phyloP scores from a whole-genome alignment of 2,888 invertebrate genomes.

The Trissolcus brochymenae region DNA sequence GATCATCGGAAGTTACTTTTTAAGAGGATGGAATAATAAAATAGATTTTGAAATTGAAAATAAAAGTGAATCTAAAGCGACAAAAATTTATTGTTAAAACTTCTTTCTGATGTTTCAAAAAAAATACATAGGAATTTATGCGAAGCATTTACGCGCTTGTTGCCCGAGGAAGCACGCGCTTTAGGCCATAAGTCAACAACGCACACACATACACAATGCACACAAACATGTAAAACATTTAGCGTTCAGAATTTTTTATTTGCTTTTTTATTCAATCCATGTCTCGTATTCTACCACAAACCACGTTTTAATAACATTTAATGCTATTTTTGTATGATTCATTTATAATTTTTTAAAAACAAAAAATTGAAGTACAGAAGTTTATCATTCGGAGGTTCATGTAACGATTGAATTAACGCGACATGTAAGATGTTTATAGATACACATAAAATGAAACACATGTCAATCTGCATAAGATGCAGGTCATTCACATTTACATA shows the following conservation, averaged over 20 bases:
- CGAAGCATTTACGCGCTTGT: conserved; percentile 16
- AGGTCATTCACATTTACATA: conserved; percentile 46
- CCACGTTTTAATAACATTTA: too few species aligned
- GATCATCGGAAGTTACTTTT: too few species aligned
- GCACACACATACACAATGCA: conserved; percentile 1
- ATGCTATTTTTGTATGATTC: too few species aligned
- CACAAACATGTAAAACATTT: background rate
- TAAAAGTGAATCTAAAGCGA: too few species aligned
- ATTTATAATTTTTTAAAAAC: too few species aligned
- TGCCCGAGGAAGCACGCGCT: conserved; percentile 21
- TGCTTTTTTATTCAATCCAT: conserved; percentile 14
- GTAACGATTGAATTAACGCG: background rate
- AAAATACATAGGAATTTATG: conserved; percentile 1
- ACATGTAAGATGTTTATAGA: conserved; percentile 26
- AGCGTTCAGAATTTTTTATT: conserved; percentile 4
- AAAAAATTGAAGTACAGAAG: too few species aligned
- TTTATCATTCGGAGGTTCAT: too few species aligned
- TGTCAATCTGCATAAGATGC: conserved; percentile 46
- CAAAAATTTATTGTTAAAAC: too few species aligned
- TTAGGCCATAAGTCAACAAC: conserved; percentile 17
- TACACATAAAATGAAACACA: conserved; percentile 31
- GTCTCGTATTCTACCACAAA: too few species aligned
- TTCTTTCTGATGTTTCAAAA: too few species aligned
- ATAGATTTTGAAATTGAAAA: too few species aligned
- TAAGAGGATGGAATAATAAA: too few species aligned